phyloP scores from a whole-genome alignment of 2,113 vertebrate species.

The Protobothrops mucrosquamatus region DNA sequence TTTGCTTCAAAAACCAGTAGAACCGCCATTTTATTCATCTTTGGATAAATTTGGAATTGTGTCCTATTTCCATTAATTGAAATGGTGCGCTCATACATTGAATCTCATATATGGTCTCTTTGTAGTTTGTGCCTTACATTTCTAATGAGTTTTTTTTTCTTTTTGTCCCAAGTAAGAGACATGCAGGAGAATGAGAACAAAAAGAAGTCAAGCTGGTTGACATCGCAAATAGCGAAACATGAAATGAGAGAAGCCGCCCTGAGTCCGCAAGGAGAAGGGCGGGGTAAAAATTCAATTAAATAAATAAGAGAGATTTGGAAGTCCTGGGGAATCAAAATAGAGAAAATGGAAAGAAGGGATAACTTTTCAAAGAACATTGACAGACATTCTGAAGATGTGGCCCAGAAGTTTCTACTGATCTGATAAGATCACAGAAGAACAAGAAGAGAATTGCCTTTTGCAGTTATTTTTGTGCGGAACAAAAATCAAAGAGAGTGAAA shows the following conservation, averaged over 20 bases:
- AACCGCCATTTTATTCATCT: neutral
- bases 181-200: neutral
- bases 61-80: neutral
- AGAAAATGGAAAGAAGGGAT: neutral
- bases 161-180: neutral
- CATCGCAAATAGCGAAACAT: neutral
- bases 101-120: neutral
- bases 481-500: neutral
- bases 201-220: neutral
- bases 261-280: no score
- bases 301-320: neutral
- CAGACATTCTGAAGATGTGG: neutral
- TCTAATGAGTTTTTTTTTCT: neutral
- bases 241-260: neutral
- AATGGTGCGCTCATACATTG: neutral
- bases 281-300: no score
- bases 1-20: neutral
- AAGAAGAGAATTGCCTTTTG: neutral
- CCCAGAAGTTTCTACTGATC: neutral
- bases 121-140: neutral
- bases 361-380: neutral
- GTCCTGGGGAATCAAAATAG: neutral
- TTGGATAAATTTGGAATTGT: neutral
- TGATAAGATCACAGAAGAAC: neutral
- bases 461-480: neutral